These are phyloP conservation scores for Lepidostoma basale DNA, from an alignment of 1,140 invertebrate species.

Conservation along the genomic window DNA sequence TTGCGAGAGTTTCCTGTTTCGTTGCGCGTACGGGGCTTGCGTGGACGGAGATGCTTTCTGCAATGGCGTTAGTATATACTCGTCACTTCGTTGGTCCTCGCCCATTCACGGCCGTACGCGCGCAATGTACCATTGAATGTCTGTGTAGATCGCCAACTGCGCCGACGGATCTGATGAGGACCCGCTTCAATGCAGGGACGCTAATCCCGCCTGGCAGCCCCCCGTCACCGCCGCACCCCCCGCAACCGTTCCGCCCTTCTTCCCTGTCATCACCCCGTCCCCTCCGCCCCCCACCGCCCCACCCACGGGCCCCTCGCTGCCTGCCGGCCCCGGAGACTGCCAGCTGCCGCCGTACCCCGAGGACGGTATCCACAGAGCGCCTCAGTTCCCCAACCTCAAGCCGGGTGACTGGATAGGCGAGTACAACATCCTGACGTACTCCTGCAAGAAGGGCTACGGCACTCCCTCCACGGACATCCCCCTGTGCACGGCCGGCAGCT, in stretches of 20 bases:
- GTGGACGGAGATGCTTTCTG: constrained; percentile 66
- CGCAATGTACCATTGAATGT: too few relatives aligned
- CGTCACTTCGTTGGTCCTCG: too few relatives aligned
- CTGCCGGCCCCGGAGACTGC: constrained; percentile 10
- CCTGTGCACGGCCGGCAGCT: not conserved
- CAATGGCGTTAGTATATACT: constrained; percentile 48
- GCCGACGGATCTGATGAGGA: not conserved
- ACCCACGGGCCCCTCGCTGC: too few relatives aligned
- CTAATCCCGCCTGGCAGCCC: not conserved
- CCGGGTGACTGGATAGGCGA: too few relatives aligned
- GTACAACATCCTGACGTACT: too few relatives aligned
- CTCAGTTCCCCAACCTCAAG: too few relatives aligned
- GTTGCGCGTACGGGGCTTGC: constrained; percentile 67
- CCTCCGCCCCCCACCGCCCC: too few relatives aligned
- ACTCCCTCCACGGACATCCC: not conserved
- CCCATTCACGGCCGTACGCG: too few relatives aligned
- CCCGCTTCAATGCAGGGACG: too few relatives aligned
- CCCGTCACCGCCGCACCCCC: not conserved
- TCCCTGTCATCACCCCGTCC: not conserved
- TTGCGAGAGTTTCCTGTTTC: constrained; percentile 55
- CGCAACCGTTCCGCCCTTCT: not conserved
- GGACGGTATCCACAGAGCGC: too few relatives aligned
- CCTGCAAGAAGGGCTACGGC: too few relatives aligned
- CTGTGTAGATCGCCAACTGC: too few relatives aligned
- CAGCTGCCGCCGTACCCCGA: not conserved